These are phyloP conservation scores for Pogoniulus pusillus DNA, from an alignment of 2,797 vertebrate species.

Conservation along the genomic window DNA sequence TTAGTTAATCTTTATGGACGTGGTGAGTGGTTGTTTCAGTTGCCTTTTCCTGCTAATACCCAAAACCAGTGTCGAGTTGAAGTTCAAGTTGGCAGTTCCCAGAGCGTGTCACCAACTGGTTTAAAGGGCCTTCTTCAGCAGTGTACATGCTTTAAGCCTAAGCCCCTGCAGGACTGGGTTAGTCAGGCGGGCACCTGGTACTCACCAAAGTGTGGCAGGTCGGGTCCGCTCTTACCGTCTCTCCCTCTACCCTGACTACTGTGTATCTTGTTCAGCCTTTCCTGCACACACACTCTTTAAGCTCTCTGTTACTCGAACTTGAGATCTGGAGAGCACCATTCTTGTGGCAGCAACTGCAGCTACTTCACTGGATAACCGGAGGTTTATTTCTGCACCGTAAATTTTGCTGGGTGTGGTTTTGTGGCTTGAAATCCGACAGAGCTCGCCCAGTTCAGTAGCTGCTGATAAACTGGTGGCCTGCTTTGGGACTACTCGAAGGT, in stretches of 20 bases:
- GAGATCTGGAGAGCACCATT: background rate
- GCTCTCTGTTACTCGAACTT: background rate
- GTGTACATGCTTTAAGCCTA: background rate
- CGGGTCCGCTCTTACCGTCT: background rate
- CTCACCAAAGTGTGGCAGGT: background rate
- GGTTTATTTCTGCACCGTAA: background rate
- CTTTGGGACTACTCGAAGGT: background rate
- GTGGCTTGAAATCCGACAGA: background rate
- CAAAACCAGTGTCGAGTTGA: background rate
- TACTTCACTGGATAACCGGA: background rate
- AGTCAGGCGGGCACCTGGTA: background rate
- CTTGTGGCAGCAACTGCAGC: background rate
- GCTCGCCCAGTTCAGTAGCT: background rate
- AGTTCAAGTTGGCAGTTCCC: background rate
- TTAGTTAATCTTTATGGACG: background rate
- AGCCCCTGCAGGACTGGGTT: background rate
- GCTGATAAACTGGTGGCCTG: background rate
- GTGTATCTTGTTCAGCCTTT: background rate
- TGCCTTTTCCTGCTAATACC: background rate
- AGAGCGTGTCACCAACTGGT: background rate
- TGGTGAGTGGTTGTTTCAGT: background rate
- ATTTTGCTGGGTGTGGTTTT: background rate
- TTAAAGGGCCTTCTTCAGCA: background rate
- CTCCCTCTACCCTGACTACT: background rate
- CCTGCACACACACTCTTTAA: background rate